Evolutionary conservation across 2,797 vertebrate species (phyloP), one percentile per base, ranked within the genome.

Genomic region (Leptoclinus maculatus): DNA sequence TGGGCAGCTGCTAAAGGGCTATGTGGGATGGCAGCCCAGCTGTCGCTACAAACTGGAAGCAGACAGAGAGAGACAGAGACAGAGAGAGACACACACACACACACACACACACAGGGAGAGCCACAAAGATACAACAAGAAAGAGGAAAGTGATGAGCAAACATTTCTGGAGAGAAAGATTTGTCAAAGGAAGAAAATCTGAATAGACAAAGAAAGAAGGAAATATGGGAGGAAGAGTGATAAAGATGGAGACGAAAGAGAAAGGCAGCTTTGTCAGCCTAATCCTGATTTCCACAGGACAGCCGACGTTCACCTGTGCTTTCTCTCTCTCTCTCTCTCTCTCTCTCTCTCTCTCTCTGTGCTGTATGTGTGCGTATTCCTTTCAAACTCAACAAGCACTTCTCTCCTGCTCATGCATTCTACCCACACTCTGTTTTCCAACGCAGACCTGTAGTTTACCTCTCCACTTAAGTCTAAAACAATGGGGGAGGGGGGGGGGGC

Each of bases 81-180:
- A 76, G 2, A 62, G 51, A 68, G 43, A 39, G 19, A 54, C n/a
- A 45, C 14, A 38, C 47, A 29, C 32, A 36, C 36, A 36, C 34
- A 34, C 6, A 34, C 34, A 34, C 34, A 34, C 34, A 34, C 6
- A 34, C 56, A 47, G 45, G 21, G 11, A 32, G 66, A 66, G 39
- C 23, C 62, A 27, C 34, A 56, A 4, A 1, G 53, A 59, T 8
- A 49, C 39, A 32, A 71, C 57, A 75, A 67, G 59, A 49, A 41
- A 43, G 36, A 51, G 43, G 45, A 78, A 80, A 87, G 71, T 75
- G 79, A 87, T 84, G 87, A 85, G 79, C 79, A 63, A 66, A 71
- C 82, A 76, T 71, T 85, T 85, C 57, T 43, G 53, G 21, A 66
- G 51, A 71, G 27, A 68, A 74, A 70, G 66, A 82, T 74, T 74